Evolutionary conservation across 1,140 invertebrate species (phyloP), one percentile per base, ranked within the genome.

Genomic region (Globodera ellingtonae): DNA sequence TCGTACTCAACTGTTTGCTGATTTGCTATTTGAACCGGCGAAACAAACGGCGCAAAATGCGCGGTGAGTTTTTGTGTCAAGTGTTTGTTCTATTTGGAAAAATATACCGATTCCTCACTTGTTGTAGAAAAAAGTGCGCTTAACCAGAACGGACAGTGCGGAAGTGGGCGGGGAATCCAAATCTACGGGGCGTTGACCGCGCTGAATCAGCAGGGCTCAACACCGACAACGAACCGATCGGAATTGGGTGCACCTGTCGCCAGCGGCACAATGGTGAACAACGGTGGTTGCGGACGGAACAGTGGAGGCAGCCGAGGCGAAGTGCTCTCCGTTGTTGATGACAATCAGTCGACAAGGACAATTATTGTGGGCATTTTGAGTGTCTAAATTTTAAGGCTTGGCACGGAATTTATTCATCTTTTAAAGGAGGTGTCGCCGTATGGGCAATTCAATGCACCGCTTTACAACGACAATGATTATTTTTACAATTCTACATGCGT

Each of bases 311-410:
- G 65, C 72, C 35, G 35, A 35, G 81, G 75, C 56, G 84, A 52
- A 67, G 83, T 84, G 52, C 71, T 71, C 13, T 65, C 62, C 47
- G 77, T 80, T n/a, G 81, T 79, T 72, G 86, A 85, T 56, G 86
- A 88, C 77, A 89, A 85, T 71, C 87, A 89, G 72, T 88, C 86
- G n/a, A 87, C 86, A 15, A 65, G 87, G 67, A 88, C 86, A 10
- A 89, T 88, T 80, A 88, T 88, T 84, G 86, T 87, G 70, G 75
- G 84, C 24, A 10, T 13, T 13, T 70, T 35, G 9, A 18, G 24
- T 8, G 35, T 2, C 35, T 35, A 3, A 35, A 35, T 69, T 69
- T 6, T 69, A 8, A 44, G n/a, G n/a, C n/a, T 81, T 75, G 8
- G 15, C 2, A 52, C 8, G 18, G 13, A 3, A 62, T 62, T 62